A percentile compares a stretch with the other conserved stretches of the same genome.
phyloP scores from a whole-genome alignment of 2,797 vertebrate species.

The Eulemur rubriventer region DNA sequence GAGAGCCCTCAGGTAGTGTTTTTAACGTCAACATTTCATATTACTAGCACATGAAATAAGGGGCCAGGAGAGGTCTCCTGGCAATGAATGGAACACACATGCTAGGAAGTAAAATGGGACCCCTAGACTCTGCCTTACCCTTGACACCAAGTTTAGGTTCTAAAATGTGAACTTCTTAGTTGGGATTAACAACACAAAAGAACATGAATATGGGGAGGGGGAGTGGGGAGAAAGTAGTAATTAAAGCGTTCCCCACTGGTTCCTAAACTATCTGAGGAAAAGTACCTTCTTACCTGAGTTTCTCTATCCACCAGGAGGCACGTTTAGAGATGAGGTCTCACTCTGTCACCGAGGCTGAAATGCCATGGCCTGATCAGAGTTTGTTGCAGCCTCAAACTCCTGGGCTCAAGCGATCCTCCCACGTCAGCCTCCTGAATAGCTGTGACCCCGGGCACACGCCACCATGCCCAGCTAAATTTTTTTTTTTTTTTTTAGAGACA shows the following conservation, averaged over 20 bases:
- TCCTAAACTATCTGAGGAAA: neutral
- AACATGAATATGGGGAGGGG: neutral
- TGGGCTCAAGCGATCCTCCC: too few species aligned
- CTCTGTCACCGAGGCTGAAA: too few species aligned
- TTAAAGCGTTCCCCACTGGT: neutral
- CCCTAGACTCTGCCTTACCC: neutral
- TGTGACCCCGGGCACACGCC: too few species aligned
- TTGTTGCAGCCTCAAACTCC: too few species aligned
- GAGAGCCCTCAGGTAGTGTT: neutral
- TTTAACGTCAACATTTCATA: neutral
- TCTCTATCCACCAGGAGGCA: neutral
- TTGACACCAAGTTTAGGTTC: neutral
- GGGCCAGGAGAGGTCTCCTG: neutral
- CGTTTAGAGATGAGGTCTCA: neutral
- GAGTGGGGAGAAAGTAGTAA: neutral
- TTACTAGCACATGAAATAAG: neutral
- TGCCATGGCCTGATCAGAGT: too few species aligned
- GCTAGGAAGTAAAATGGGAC: neutral
- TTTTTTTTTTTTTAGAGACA: too few species aligned
- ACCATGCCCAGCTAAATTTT: too few species aligned
- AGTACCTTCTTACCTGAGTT: neutral
- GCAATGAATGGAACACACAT: neutral
- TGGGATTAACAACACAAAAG: neutral
- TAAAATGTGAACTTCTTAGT: neutral
- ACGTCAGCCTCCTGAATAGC: too few species aligned